These are phyloP conservation scores for Leptinotarsa juncta DNA, from an alignment of 2,888 invertebrate species.

Conservation along the genomic window DNA sequence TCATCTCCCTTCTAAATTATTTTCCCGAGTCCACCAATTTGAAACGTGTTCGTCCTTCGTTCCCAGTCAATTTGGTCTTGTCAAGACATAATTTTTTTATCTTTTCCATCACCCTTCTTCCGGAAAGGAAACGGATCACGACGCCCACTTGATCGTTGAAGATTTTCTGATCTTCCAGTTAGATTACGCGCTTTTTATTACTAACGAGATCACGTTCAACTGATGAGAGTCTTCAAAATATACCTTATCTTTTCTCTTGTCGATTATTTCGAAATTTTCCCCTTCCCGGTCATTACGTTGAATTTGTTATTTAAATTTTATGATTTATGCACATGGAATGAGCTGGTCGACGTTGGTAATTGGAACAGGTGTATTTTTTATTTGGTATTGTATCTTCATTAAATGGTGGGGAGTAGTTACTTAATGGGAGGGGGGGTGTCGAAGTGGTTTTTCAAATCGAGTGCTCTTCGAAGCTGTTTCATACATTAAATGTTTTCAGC, in stretches of 20 bases:
- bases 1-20: too few relatives aligned
- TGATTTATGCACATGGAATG: neutral
- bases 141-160: slow-evolving; percentile 15
- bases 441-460: neutral
- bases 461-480: neutral
- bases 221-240: slow-evolving; percentile 18
- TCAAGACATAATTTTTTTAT: neutral
- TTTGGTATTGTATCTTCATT: neutral
- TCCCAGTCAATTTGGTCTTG: slow-evolving; percentile 13
- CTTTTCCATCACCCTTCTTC: slow-evolving; percentile 15
- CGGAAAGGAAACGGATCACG: slow-evolving; percentile 16
- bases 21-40: too few relatives aligned
- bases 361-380: too few relatives aligned
- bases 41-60: neutral
- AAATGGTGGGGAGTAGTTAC: neutral
- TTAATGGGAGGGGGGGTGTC: neutral
- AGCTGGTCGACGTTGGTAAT: slow-evolving; percentile 4
- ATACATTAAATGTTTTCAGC: too few relatives aligned
- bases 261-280: slow-evolving; percentile 10
- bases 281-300: neutral
- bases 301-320: slow-evolving; percentile 12
- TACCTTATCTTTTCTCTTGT: slow-evolving; percentile 8
- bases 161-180: slow-evolving; percentile 17
- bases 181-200: slow-evolving; percentile 15
- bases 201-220: slow-evolving; percentile 20